A percentile compares a stretch with the other conserved stretches of the same genome.
Conservation (phyloP, 2,797 vertebrate species). For the Eupleurogrammus muticus region DNA sequence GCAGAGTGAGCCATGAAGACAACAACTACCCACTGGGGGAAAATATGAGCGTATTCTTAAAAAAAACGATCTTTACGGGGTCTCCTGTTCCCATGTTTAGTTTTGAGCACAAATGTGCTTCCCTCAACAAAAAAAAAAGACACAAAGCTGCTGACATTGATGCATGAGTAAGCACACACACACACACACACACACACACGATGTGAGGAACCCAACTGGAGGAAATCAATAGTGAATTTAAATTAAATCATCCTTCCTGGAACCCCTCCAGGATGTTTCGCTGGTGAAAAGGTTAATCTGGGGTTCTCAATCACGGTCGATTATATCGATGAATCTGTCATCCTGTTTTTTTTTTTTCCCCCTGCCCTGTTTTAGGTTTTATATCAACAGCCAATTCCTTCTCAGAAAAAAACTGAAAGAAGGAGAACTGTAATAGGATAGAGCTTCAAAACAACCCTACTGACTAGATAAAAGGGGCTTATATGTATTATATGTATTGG, state of each 20-base stretch:
- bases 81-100: conserved; percentile 1
- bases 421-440: background rate
- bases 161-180: background rate
- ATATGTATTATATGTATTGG: background rate
- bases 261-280: background rate
- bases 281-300: conserved; percentile 23
- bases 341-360: background rate
- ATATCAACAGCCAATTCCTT: background rate
- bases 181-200: no score
- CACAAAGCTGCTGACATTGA: background rate
- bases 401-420: background rate
- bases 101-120: conserved; percentile 30
- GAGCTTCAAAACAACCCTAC: conserved; percentile 10
- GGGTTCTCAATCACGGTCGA: background rate
- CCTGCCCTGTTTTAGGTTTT: background rate
- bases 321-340: conserved; percentile 6
- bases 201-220: background rate
- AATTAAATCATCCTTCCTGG: conserved; percentile 17
- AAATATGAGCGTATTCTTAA: conserved; percentile 13
- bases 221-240: conserved; percentile 30
- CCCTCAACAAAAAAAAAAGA: conserved; percentile 20
- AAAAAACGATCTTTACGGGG: background rate
- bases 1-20: conserved; percentile 23
- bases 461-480: background rate
- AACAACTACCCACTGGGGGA: conserved; percentile 20